Base-by-base conservation (phyloP, 1,140 invertebrate species). In the Trachymyrmex cornetzi region DNA sequence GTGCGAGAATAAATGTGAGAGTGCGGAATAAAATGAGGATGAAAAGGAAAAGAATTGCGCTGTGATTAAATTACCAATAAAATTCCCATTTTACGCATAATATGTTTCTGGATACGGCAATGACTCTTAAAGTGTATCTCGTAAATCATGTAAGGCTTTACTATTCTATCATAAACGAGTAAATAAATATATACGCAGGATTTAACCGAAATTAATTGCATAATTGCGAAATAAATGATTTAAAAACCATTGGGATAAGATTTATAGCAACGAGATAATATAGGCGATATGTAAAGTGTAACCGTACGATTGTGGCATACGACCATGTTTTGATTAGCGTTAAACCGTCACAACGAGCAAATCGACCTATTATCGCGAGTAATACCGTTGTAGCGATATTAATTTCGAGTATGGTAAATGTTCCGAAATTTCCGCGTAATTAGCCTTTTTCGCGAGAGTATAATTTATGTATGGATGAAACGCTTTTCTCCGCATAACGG, bases 401-500 rank as follows among this genome's bases (percentile, higher is more conserved):
- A 74, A 84, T 84, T 75, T 84, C 34, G 12, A 19, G 4, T 38
- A n/a, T 12, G 67, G 44, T 61, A 74, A 82, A 82, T 74, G 24
- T 61, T 61, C 50, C 38, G 24, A 74, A 84, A 84, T 63, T 84
- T 84, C 34, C 19, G 38, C 38, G 24, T 63, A 84, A 84, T 84
- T 84, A 75, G 38, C 55, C 69, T 61, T 75, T 84, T 84, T 84
- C 44, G 38, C 19, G 44, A 59, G 44, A 74, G 38, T 74, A 6
- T 74, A 84, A 74, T 84, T 84, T 84, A 50, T 61, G 57, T 75
- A 75, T 75, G 69, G 16, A 84, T 67, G 27, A 75, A 84, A 84
- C 50, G 80, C 55, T 84, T 64, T 64, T 72, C 57, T 82, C 44
- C 24, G 24, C 66, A n/a, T 12, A 38, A 71, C 77, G 61, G 44